Base-by-base conservation (phyloP, 2,797 vertebrate genomes). In the Xenopus petersii region DNA sequence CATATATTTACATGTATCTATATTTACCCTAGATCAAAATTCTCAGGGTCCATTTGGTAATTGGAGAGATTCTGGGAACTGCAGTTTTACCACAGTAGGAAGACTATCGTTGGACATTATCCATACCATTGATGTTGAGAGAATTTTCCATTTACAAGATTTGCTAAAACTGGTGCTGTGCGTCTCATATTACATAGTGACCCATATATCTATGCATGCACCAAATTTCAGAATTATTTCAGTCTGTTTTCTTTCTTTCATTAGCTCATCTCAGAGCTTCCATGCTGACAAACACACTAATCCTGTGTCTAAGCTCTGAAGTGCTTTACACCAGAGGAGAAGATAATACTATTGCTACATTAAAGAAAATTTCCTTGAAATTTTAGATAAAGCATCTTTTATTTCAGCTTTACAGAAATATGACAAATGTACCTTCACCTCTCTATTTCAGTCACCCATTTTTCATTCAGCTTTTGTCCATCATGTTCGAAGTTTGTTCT, bases 401-500 rank as follows among this genome's bases (percentile, higher is more conserved):
- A 48, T 64, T 64, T 55, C 54, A 65, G 46, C 26, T 64, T 64
- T 48, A 63, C 17, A 5, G 5, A 21, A 59, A 70, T 15, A n/a
- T 12, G n/a, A 33, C 24, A 36, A 21, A 17, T 54, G 5, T 64
- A 47, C 67, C 17, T 70, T 70, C 67, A 63, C 33, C 48, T 69
- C 56, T 69, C 12, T 56, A 54, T 48, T 65, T 2, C 21, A 65
- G 11, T 56, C 48, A 46, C 58, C 48, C 9, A 17, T 69, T 13
- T 33, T 54, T n/a, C 13, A n/a, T 10, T 56, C 47, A 46, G 26
- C 33, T 70, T 68, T 67, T 69, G n/a, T 67, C 5, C 67, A 13
- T 54, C 65, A 17, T 68, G 26, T 33, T 68, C 58, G 59, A 56
- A 24, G 48, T 26, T 49, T 74, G n/a, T 74, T 64, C 60, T 63